phyloP scores from a whole-genome alignment of 2,797 vertebrate genomes.

The Vireo griseus region DNA sequence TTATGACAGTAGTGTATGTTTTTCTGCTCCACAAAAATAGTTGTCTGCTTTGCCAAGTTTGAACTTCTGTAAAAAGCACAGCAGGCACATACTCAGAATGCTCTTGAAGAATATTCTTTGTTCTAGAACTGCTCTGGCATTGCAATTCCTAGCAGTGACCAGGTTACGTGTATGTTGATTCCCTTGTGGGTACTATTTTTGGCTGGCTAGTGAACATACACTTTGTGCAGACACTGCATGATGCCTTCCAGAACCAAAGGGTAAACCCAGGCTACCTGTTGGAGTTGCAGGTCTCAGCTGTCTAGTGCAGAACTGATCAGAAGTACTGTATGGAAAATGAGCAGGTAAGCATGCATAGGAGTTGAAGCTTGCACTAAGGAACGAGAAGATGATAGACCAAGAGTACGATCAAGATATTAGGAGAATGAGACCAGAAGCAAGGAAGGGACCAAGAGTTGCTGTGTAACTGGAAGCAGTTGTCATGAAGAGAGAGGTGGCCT shows the following conservation, averaged over 20 bases:
- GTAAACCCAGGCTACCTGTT: background rate
- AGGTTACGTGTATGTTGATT: background rate
- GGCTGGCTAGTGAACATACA: background rate
- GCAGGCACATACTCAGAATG: background rate
- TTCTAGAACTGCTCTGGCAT: background rate
- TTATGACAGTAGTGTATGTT: background rate
- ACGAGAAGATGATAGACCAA: background rate
- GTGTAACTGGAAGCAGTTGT: background rate
- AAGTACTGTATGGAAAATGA: background rate
- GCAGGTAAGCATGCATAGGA: background rate
- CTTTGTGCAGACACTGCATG: background rate
- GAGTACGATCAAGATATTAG: background rate
- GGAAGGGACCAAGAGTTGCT: background rate
- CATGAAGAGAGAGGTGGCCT: background rate
- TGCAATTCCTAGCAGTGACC: background rate
- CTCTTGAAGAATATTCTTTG: background rate
- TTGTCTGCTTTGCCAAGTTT: background rate
- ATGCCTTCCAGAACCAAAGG: background rate
- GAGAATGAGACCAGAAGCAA: background rate
- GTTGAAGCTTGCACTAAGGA: background rate
- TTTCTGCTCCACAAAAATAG: background rate
- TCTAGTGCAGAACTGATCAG: background rate
- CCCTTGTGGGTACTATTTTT: background rate
- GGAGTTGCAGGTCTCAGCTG: background rate
- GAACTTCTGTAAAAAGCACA: background rate